Base-by-base conservation (phyloP, 2,888 invertebrate species). In the Eugnorisma glareosa region DNA sequence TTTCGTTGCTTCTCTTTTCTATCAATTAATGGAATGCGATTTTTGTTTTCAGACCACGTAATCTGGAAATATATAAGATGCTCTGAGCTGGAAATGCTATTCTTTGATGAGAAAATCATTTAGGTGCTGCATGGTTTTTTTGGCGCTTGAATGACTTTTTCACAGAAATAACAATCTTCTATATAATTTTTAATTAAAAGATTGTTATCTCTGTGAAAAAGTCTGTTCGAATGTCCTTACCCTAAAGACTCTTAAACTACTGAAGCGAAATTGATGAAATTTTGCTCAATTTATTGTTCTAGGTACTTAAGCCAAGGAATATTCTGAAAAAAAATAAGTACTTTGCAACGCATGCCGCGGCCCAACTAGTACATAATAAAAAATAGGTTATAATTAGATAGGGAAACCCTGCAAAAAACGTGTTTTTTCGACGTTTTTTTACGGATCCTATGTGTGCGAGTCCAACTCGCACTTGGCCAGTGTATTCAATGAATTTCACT, bases 11-110 rank as follows among this genome's bases (percentile, higher is more conserved):
- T 35, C 2, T 35, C 51, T 5, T 18, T 51, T 11, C 13, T 5
- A 43, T 13, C 10, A 11, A 11, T 31, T 31, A 40, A 51, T 43
- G 74, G 74, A 74, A 74, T 75, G 57, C 74, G 35, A 24, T 45
- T 57, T 75, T n/a, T 37, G 1, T 57, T 75, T 75, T 43, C 37
- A 37, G 57, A 75, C 45, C 74, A 74, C 74, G 75, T 74, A 75
- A 75, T 37, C 74, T 8, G 15, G 15, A n/a, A n/a, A n/a, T n/a
- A n/a, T n/a, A n/a, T n/a, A n/a, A n/a, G n/a, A n/a, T n/a, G n/a
- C n/a, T n/a, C n/a, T n/a, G n/a, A n/a, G n/a, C 74, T 8, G 15
- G 15, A n/a, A 37, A 73, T 31, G 31, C 7, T 35, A 18, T 13
- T 67, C 35, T 37, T 24, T 37, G 21, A 21, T 35, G 24, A 63